phyloP scores from a whole-genome alignment of 1,140 invertebrate genomes.

The Hylyphantes graminicola region DNA sequence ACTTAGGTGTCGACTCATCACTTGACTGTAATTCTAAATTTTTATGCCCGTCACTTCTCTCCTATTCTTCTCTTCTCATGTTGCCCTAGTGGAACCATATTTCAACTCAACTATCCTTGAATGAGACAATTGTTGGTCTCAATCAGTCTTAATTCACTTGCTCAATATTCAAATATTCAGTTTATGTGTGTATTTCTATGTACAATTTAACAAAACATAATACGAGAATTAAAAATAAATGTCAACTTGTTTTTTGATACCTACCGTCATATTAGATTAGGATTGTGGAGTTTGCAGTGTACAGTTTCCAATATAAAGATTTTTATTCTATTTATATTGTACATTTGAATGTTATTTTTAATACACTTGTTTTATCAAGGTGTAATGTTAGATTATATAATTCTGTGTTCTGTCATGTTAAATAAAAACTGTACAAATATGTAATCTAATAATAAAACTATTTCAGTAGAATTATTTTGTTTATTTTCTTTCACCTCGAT shows the following conservation, averaged over 20 bases:
- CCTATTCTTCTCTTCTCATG: no score
- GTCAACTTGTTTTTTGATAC: conserved; percentile 40
- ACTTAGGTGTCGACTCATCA: no score
- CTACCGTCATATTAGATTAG: conserved; percentile 18
- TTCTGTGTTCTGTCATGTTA: conserved; percentile 2
- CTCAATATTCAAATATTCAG: conserved; percentile 44
- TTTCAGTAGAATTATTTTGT: conserved; percentile 19
- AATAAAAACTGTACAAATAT: conserved; percentile 28
- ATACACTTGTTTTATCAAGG: conserved; percentile 42
- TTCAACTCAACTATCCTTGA: no score
- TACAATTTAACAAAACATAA: conserved; percentile 42
- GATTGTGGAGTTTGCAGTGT: conserved; percentile 28
- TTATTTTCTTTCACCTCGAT: no score
- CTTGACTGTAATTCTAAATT: no score
- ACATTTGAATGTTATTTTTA: conserved; percentile 52
- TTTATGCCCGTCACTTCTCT: no score
- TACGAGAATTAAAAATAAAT: conserved; percentile 40
- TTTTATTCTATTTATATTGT: conserved; percentile 44
- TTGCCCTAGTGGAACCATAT: no score
- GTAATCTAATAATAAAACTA: conserved; percentile 44
- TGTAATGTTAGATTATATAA: conserved; percentile 22
- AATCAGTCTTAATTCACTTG: not conserved
- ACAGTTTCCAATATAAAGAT: conserved; percentile 31
- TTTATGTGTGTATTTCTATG: conserved; percentile 39
- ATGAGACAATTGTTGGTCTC: no score